Conservation (phyloP, 2,888 invertebrate species). For the Neoscelio sp. region DNA sequence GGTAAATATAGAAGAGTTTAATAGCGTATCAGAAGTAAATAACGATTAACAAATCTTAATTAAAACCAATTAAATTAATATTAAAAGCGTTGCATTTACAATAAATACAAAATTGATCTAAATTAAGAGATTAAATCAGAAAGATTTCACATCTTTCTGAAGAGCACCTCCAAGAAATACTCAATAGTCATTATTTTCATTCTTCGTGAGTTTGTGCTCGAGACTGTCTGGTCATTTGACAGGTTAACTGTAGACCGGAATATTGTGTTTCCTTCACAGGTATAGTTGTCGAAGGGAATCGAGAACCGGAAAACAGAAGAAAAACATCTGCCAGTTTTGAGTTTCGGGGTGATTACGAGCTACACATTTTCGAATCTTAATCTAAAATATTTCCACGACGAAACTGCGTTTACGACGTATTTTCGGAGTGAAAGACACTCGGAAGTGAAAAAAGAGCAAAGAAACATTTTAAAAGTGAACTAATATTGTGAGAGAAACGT, state of each 20-base stretch:
- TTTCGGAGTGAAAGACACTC: no score
- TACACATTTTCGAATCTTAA: slow-evolving; percentile 5
- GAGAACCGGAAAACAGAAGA: slow-evolving; percentile 37
- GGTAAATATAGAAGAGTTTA: no score
- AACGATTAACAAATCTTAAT: no score
- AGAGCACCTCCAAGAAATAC: no score
- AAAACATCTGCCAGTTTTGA: slow-evolving; percentile 38
- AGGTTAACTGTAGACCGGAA: slow-evolving; percentile 38
- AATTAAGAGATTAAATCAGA: no score
- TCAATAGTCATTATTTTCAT: slow-evolving; percentile 35
- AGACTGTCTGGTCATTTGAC: slow-evolving; percentile 34
- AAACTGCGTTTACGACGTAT: neutral
- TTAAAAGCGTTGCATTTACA: no score
- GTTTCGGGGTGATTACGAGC: neutral
- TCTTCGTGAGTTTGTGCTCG: slow-evolving; percentile 4
- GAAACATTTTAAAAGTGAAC: neutral
- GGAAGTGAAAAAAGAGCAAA: neutral
- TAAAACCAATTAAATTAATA: no score
- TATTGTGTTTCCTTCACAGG: slow-evolving; percentile 37
- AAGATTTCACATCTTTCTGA: no score
- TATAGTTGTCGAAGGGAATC: slow-evolving; percentile 17
- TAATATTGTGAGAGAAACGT: slow-evolving; percentile 10
- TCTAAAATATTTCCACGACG: slow-evolving; percentile 16
- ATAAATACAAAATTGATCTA: no score
- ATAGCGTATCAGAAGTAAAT: no score